phyloP scores from a whole-genome alignment of 2,888 invertebrate species.

The Eilema sororculum region DNA sequence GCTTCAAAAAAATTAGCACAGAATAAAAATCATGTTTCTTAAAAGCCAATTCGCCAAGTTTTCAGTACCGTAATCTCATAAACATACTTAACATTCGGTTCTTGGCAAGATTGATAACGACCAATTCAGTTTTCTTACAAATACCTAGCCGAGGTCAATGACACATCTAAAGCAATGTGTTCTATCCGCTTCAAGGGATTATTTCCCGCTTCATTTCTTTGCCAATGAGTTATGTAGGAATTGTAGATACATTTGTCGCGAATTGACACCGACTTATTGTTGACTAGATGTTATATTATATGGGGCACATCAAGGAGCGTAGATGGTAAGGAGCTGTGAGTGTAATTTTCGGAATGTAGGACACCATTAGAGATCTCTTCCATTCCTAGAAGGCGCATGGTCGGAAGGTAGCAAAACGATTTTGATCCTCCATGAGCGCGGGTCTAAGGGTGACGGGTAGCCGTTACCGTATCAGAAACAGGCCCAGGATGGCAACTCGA shows the following conservation, averaged over 20 bases:
- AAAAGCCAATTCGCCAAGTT: not conserved
- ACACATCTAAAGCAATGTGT: conserved; percentile 10
- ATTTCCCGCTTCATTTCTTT: conserved; percentile 28
- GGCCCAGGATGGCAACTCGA: too few species aligned
- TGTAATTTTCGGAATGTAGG: too few species aligned
- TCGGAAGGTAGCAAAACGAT: too few species aligned
- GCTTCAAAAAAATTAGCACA: not conserved
- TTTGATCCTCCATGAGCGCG: too few species aligned
- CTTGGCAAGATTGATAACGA: conserved; percentile 10
- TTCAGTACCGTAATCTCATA: not conserved
- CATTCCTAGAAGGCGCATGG: too few species aligned
- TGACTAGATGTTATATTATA: not conserved
- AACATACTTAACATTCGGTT: not conserved
- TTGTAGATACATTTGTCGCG: not conserved
- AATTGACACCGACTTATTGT: not conserved
- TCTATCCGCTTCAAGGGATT: conserved; percentile 24
- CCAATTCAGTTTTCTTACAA: not conserved
- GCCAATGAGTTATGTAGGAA: conserved; percentile 21
- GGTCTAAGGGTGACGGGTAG: too few species aligned
- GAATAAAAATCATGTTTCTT: not conserved
- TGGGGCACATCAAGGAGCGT: too few species aligned
- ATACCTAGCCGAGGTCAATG: conserved; percentile 14
- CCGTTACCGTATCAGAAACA: too few species aligned
- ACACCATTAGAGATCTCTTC: too few species aligned
- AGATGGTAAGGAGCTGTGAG: too few species aligned